Conservation (phyloP, 1,140 invertebrate genomes). For the Scaptodrosophila lebanonensis region DNA sequence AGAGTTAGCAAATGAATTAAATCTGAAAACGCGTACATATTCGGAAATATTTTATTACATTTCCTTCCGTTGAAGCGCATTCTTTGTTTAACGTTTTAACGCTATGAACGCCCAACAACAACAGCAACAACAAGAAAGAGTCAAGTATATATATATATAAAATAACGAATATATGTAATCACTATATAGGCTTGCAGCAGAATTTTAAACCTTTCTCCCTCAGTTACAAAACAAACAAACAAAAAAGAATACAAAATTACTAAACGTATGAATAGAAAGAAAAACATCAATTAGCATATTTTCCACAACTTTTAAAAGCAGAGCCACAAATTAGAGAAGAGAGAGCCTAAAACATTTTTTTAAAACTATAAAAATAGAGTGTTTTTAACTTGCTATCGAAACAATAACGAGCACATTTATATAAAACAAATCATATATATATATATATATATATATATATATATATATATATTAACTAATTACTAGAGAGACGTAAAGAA, state of each 20-base stretch:
- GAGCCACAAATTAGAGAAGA: background rate
- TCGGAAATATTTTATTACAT: slow-evolving; percentile 27
- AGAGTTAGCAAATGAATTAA: slow-evolving; percentile 16
- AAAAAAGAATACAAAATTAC: slow-evolving; percentile 32
- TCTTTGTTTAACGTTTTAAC: slow-evolving; percentile 26
- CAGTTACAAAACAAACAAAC: slow-evolving; percentile 35
- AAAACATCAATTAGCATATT: slow-evolving; percentile 40
- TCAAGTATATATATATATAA: slow-evolving; percentile 27
- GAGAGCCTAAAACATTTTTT: slow-evolving; percentile 6
- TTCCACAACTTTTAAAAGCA: slow-evolving; percentile 1
- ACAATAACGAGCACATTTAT: slow-evolving; percentile 65
- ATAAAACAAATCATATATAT: slow-evolving; percentile 30
- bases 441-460: slow-evolving; percentile 45
- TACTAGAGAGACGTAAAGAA: slow-evolving; percentile 42
- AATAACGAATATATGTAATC: background rate
- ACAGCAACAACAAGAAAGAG: slow-evolving; percentile 41
- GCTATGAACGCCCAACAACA: slow-evolving; percentile 22
- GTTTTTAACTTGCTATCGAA: slow-evolving; percentile 62
- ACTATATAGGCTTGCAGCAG: too few species aligned
- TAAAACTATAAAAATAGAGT: slow-evolving; percentile 21
- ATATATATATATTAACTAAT: slow-evolving; percentile 49
- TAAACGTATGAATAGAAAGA: too few species aligned
- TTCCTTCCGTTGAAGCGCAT: too few species aligned
- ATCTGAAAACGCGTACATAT: background rate
- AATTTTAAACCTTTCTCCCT: background rate